phyloP scores from a whole-genome alignment of 2,888 invertebrate genomes.

The Tetanocera ferruginea region DNA sequence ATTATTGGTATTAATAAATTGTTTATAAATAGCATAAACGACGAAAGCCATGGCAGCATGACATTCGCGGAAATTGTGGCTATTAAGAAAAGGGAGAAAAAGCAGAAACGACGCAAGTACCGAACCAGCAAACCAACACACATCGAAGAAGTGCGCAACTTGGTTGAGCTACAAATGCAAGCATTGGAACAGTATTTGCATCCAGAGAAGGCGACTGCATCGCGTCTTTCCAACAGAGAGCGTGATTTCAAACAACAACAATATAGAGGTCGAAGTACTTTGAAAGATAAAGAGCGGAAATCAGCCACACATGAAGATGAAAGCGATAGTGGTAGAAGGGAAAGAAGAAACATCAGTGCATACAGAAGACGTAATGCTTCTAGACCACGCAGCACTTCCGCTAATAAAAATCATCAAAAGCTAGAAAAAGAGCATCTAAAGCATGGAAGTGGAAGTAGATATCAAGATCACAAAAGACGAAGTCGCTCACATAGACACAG shows the following conservation, averaged over 20 bases:
- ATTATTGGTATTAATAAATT: background rate
- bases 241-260: background rate
- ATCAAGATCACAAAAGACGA: background rate
- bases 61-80: slow-evolving; percentile 64
- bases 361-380: background rate
- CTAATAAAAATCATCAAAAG: background rate
- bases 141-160: slow-evolving; percentile 62
- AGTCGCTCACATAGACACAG: background rate
- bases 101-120: slow-evolving; percentile 59
- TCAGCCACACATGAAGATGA: background rate
- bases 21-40: slow-evolving; percentile 9
- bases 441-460: background rate
- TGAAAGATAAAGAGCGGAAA: background rate
- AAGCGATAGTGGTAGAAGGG: background rate
- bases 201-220: slow-evolving; percentile 19
- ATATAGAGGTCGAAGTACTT: background rate
- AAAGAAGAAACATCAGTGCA: background rate
- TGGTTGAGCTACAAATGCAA: slow-evolving; percentile 66
- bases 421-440: background rate
- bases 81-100: slow-evolving; percentile 57
- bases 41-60: slow-evolving; percentile 46
- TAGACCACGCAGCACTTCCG: background rate
- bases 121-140: slow-evolving; percentile 64
- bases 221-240: background rate
- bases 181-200: slow-evolving; percentile 57